Conservation (phyloP, 2,888 invertebrate genomes). For the Teleiodes luculella region DNA sequence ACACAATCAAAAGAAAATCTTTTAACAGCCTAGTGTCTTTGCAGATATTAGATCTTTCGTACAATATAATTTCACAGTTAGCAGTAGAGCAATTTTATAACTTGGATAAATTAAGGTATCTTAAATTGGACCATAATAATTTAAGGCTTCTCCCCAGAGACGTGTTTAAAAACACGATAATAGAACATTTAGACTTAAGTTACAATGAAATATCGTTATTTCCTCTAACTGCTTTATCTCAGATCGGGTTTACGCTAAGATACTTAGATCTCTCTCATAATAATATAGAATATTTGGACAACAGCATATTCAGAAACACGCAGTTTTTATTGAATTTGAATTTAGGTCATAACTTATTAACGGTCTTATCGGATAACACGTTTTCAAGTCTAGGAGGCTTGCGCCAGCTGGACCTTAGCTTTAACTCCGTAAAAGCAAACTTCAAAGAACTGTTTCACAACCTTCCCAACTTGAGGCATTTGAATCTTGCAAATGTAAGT, state of each 20-base stretch:
- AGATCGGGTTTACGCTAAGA: constrained; percentile 87
- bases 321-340: constrained; percentile 88
- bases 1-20: constrained; percentile 84
- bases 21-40: constrained; percentile 86
- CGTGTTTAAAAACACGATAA: constrained; percentile 86
- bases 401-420: constrained; percentile 88
- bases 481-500: constrained; percentile 87
- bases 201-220: constrained; percentile 88
- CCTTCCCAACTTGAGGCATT: constrained; percentile 87
- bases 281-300: constrained; percentile 90
- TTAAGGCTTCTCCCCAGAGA: constrained; percentile 86
- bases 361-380: constrained; percentile 92
- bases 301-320: constrained; percentile 90
- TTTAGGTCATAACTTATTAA: constrained; percentile 88
- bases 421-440: constrained; percentile 89
- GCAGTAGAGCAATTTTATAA: constrained; percentile 89
- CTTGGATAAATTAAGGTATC: constrained; percentile 84
- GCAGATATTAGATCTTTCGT: constrained; percentile 88
- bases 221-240: constrained; percentile 86
- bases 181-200: constrained; percentile 89
- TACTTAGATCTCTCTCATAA: constrained; percentile 89
- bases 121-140: constrained; percentile 85
- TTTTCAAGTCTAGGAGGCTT: constrained; percentile 89
- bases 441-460: constrained; percentile 93
- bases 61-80: constrained; percentile 86